phyloP scores from a whole-genome alignment of 2,113 vertebrate species.

The Ptilorrhoa leucosticta region DNA sequence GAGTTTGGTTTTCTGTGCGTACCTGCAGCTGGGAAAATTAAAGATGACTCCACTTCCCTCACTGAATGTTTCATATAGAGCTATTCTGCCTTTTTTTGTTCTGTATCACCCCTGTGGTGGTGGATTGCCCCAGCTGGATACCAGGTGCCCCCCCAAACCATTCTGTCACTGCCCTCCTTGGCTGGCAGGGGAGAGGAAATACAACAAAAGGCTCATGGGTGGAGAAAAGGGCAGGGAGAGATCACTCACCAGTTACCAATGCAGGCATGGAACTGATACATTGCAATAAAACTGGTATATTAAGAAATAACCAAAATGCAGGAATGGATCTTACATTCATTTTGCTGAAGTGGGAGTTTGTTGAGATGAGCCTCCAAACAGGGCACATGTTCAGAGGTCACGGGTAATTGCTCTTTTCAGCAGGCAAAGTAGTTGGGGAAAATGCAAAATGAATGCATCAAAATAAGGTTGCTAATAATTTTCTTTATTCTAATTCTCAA shows the following conservation, averaged over 20 bases:
- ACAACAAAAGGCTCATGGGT: neutral
- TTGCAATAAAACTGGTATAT: neutral
- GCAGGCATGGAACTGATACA: neutral
- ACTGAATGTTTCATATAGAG: neutral
- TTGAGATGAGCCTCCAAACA: neutral
- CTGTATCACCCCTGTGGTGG: rapidly evolving
- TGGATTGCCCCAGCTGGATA: neutral
- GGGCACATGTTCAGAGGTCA: neutral
- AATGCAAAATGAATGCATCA: neutral
- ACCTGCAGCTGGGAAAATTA: neutral
- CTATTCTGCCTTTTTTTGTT: neutral
- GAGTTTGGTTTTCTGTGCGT: neutral
- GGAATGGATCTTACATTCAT: neutral
- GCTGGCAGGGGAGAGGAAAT: neutral
- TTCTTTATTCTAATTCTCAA: neutral
- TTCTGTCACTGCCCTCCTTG: neutral
- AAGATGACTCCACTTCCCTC: neutral
- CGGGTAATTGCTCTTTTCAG: neutral
- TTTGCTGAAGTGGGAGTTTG: neutral
- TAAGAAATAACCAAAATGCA: neutral
- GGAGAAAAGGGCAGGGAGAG: neutral
- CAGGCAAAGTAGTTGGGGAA: neutral
- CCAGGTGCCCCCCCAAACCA: neutral
- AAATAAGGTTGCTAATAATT: neutral
- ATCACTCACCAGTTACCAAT: neutral